These are phyloP conservation scores for Salminus brasiliensis DNA, from an alignment of 2,113 vertebrate species.

Conservation along the genomic window DNA sequence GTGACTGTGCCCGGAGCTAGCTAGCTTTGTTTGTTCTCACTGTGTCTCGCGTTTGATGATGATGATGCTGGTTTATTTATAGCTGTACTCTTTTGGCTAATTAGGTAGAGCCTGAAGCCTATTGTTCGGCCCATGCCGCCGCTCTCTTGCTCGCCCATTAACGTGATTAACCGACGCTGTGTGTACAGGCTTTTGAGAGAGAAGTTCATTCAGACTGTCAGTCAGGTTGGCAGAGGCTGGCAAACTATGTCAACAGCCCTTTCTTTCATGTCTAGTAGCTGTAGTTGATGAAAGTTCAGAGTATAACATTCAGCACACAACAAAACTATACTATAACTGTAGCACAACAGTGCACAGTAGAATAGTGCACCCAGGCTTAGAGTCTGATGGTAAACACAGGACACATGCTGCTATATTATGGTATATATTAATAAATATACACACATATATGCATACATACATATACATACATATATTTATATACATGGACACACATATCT, in stretches of 20 bases:
- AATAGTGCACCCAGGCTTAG: background rate
- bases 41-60: background rate
- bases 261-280: conserved; percentile 25
- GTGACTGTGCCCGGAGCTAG: background rate
- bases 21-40: background rate
- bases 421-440: too few species aligned
- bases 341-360: background rate
- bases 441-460: too few species aligned
- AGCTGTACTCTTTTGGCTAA: background rate
- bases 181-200: conserved; percentile 39
- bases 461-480: too few species aligned
- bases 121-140: conserved; percentile 15
- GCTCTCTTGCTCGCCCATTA: conserved; percentile 9
- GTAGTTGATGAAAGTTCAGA: background rate
- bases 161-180: conserved; percentile 23
- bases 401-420: too few species aligned
- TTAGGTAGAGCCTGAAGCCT: background rate
- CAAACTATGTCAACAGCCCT: conserved; percentile 60
- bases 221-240: conserved; percentile 55
- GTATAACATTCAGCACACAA: background rate
- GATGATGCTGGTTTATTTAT: conserved; percentile 27
- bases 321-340: background rate
- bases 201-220: conserved; percentile 41
- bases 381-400: background rate
- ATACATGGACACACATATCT: too few species aligned